phyloP scores from a whole-genome alignment of 2,797 vertebrate species.

The Acrocephalus scirpaceus region DNA sequence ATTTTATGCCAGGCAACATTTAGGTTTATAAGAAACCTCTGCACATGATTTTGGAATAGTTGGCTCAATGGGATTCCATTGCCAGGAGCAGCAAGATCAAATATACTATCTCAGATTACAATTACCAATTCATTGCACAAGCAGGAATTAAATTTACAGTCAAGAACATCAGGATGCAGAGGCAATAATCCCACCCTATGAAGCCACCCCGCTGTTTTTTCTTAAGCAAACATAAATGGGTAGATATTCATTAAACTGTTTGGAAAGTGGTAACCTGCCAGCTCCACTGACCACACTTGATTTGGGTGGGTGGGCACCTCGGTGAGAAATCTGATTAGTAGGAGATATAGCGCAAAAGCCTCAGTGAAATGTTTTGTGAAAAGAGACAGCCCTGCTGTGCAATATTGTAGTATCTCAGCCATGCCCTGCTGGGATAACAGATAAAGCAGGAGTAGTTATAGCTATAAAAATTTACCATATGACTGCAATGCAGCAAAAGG shows the following conservation, averaged over 20 bases:
- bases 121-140: conserved; percentile 9
- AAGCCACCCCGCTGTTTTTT: neutral
- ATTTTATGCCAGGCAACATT: neutral
- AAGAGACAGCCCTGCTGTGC: conserved; percentile 24
- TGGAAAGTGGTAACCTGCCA: neutral
- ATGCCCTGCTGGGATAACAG: conserved; percentile 34
- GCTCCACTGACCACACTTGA: conserved; percentile 10
- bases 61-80: conserved; percentile 30
- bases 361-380: conserved; percentile 7
- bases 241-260: conserved; percentile 29
- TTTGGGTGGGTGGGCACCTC: conserved; percentile 13
- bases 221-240: conserved; percentile 34
- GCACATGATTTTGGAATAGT: neutral
- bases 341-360: conserved; percentile 7
- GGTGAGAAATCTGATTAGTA: conserved; percentile 44
- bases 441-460: conserved; percentile 40
- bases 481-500: conserved; percentile 12
- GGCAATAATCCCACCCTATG: conserved; percentile 11
- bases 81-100: conserved; percentile 43
- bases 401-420: conserved; percentile 12
- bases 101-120: neutral
- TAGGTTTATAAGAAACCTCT: neutral
- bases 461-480: conserved; percentile 44
- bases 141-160: conserved; percentile 19
- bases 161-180: conserved; percentile 18